These are phyloP conservation scores for Pseudopipra pipra DNA, from an alignment of 2,113 vertebrate genomes.

Conservation along the genomic window DNA sequence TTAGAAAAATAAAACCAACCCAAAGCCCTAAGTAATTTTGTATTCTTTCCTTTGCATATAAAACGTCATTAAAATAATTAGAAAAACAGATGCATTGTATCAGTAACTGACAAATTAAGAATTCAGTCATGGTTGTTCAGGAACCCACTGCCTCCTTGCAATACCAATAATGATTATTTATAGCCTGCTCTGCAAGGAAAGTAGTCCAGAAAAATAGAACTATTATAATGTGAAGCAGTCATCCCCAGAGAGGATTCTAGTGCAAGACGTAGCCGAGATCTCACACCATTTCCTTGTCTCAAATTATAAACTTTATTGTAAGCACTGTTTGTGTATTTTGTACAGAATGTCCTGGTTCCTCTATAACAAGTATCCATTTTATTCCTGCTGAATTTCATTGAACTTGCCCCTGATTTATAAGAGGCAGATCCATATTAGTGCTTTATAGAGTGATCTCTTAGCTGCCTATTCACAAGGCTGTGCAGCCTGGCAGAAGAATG, in stretches of 20 bases:
- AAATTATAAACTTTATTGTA: not conserved
- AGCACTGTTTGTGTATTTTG: not conserved
- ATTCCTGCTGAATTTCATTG: not conserved
- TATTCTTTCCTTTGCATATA: not conserved
- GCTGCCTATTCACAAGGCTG: slow-evolving; percentile 5
- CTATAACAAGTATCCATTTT: not conserved
- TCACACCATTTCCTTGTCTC: not conserved
- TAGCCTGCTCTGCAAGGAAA: slow-evolving; percentile 10
- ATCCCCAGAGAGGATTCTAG: not conserved
- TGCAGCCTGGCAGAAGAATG: not conserved
- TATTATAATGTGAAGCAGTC: not conserved
- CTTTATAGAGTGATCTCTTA: not conserved
- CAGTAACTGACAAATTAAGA: slow-evolving; percentile 35
- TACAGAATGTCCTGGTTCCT: not conserved
- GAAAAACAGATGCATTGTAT: slow-evolving; percentile 12
- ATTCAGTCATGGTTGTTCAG: not conserved
- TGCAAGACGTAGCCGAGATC: not conserved
- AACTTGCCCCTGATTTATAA: not conserved
- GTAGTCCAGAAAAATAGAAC: slow-evolving; percentile 15
- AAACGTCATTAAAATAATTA: slow-evolving; percentile 19
- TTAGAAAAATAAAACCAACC: not conserved
- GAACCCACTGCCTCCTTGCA: not conserved
- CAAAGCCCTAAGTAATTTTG: not conserved
- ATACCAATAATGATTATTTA: slow-evolving; percentile 48
- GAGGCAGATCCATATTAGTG: not conserved